phyloP scores from a whole-genome alignment of 1,140 invertebrate genomes.

The Macrotrachela quadricornifera region DNA sequence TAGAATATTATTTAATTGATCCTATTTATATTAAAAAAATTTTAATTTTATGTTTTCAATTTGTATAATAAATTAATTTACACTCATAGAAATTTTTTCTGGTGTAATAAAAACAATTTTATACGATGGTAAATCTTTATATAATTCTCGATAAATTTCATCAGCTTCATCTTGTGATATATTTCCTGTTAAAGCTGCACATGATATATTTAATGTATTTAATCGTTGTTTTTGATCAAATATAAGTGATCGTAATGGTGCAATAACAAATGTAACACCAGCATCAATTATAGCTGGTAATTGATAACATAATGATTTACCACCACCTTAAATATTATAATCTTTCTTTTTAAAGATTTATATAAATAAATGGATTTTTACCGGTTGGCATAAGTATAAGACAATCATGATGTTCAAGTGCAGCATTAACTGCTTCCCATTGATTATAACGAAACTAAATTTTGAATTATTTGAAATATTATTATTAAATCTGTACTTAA shows the following conservation, averaged over 20 bases:
- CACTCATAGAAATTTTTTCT: constrained; percentile 48
- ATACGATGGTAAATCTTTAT: background rate
- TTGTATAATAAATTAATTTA: no score
- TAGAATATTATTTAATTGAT: constrained; percentile 34
- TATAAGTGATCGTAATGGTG: constrained; percentile 29
- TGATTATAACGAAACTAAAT: constrained; percentile 77
- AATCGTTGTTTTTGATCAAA: constrained; percentile 30
- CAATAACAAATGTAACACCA: constrained; percentile 29
- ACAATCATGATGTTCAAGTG: constrained; percentile 59
- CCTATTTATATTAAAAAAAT: background rate
- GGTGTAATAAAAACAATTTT: constrained; percentile 66
- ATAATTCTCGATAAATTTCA: constrained; percentile 15
- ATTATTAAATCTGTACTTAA: no score
- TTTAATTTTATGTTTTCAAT: no score
- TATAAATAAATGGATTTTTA: no score
- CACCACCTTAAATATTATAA: constrained; percentile 12
- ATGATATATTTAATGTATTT: constrained; percentile 26
- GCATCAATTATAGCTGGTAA: constrained; percentile 23
- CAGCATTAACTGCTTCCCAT: constrained; percentile 74
- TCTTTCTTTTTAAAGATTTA: no score
- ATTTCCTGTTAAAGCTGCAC: constrained; percentile 40
- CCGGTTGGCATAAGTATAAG: constrained; percentile 50
- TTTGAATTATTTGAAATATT: no score
- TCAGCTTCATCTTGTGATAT: constrained; percentile 35
- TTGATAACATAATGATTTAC: constrained; percentile 33